These are phyloP conservation scores for Gobiocypris rarus DNA, from an alignment of 2,113 vertebrate species.

Conservation along the genomic window DNA sequence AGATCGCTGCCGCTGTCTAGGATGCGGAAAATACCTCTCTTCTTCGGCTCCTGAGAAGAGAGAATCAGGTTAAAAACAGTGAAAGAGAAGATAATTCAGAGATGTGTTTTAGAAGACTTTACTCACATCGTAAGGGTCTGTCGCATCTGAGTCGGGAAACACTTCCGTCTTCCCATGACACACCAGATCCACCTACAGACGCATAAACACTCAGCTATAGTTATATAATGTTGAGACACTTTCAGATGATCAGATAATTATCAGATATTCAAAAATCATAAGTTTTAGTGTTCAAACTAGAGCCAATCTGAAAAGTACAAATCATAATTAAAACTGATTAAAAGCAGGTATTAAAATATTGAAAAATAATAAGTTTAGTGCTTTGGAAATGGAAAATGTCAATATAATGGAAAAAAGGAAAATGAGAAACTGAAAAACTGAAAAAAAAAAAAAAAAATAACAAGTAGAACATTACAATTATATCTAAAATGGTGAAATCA, in stretches of 20 bases:
- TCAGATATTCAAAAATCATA: too few relatives aligned
- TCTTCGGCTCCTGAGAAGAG: slow-evolving; percentile 84
- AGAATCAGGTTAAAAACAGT: background rate
- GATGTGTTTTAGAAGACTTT: background rate
- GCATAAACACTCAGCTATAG: background rate
- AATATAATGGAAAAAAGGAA: too few relatives aligned
- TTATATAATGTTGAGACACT: background rate
- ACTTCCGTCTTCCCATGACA: slow-evolving; percentile 96
- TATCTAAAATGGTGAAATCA: too few relatives aligned
- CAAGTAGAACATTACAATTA: too few relatives aligned
- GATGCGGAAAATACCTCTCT: slow-evolving; percentile 83
- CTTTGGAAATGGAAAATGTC: too few relatives aligned
- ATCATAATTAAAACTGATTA: background rate
- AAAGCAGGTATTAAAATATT: background rate
- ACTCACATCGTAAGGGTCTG: slow-evolving; percentile 90
- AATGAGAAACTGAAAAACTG: too few relatives aligned
- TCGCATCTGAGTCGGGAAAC: slow-evolving; percentile 86
- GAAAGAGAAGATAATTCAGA: background rate
- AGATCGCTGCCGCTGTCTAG: slow-evolving; percentile 86
- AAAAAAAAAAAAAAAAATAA: too few relatives aligned
- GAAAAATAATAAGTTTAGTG: background rate
- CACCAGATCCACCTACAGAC: slow-evolving; percentile 86
- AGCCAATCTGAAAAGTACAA: background rate
- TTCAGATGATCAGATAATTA: too few relatives aligned
- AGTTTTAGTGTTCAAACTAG: too few relatives aligned